A percentile compares a stretch with the other conserved stretches of the same genome.
Evolutionary conservation across 2,888 invertebrate genomes (phyloP).

Genomic region (Hypselothyrea guttata): DNA sequence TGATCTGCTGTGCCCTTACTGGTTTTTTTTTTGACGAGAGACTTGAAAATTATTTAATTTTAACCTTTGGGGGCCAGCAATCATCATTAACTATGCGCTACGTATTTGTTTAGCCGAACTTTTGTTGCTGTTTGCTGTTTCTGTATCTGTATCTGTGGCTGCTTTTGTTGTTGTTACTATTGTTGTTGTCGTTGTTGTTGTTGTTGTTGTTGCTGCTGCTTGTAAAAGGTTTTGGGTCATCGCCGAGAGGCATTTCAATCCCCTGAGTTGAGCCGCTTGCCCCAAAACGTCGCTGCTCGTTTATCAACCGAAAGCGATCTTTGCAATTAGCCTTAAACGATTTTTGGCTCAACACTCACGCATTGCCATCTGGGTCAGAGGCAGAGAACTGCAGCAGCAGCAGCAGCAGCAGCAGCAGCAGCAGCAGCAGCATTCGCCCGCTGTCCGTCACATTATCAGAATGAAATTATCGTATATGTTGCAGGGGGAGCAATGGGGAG

Average conservation of each 20-base stretch:
- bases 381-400: slow-evolving; percentile 11
- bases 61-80: slow-evolving; percentile 78
- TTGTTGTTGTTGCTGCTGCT: slow-evolving; percentile 4
- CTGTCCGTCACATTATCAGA: slow-evolving; percentile 77
- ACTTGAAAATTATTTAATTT: slow-evolving; percentile 75
- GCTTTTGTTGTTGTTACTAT: background rate
- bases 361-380: slow-evolving; percentile 72
- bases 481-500: slow-evolving; percentile 37
- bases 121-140: slow-evolving; percentile 5
- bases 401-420: slow-evolving; percentile 3
- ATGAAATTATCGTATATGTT: slow-evolving; percentile 79
- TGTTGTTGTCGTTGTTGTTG: slow-evolving; percentile 22
- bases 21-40: slow-evolving; percentile 17
- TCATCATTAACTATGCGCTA: slow-evolving; percentile 77
- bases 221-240: slow-evolving; percentile 73
- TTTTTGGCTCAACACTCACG: slow-evolving; percentile 77
- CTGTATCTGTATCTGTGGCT: too few relatives aligned
- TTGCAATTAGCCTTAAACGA: slow-evolving; percentile 79
- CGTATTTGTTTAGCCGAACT: slow-evolving; percentile 54
- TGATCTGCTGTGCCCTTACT: too few relatives aligned
- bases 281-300: slow-evolving; percentile 50
- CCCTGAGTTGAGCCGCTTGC: slow-evolving; percentile 45
- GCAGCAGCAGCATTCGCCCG: slow-evolving; percentile 14
- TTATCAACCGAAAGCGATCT: slow-evolving; percentile 77
- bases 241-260: slow-evolving; percentile 58